Evolutionary conservation across 2,888 invertebrate genomes (phyloP), one percentile per base, ranked within the genome.

Genomic region (Drosophila neotestacea): DNA sequence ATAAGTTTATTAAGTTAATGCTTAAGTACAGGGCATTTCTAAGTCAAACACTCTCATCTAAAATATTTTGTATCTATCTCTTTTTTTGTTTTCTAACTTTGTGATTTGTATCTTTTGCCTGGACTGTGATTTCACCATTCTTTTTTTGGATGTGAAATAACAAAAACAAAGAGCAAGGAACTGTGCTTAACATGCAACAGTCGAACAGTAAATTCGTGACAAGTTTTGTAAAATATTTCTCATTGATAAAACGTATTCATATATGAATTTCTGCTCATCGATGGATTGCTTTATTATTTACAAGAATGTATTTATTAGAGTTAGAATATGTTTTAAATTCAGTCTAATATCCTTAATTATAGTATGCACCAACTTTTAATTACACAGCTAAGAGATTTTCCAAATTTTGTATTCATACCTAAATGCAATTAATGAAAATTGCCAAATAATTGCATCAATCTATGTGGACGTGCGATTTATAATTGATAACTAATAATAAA

Each of bases 131-230:
- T 52, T 38, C 28, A 42, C 54, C 55, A 71, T 42, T 34, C 16
- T 42, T 54, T 54, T 54, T 76, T 75, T 63, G 54, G 66, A 66
- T 62, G 60, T 56, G 58, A 36, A 63, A 48, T 50, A 55, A 59
- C 27, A 67, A 79, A 55, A 63, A 79, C 50, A 44, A 16, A 41
- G 3, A 42, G 28, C 36, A 46, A 38, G 38, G 10, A 38, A 44
- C 61, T 77, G 58, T 66, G 55, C 72, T 52, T 59, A 72, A 64
- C 51, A 59, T 73, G 72, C 77, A 77, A 60, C 59, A 76, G 9
- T 34, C 6, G 4, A 32, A 34, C n/a, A 44, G 11, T 44, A 6
- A 32, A 32, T 32, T 6, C 7, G 32, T 32, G 32, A 7, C 9
- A 32, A 32, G 1, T 32, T 30, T 32, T 32, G 6, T 7, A 6